phyloP scores from a whole-genome alignment of 2,797 vertebrate species.

The Darevskia nairensis region DNA sequence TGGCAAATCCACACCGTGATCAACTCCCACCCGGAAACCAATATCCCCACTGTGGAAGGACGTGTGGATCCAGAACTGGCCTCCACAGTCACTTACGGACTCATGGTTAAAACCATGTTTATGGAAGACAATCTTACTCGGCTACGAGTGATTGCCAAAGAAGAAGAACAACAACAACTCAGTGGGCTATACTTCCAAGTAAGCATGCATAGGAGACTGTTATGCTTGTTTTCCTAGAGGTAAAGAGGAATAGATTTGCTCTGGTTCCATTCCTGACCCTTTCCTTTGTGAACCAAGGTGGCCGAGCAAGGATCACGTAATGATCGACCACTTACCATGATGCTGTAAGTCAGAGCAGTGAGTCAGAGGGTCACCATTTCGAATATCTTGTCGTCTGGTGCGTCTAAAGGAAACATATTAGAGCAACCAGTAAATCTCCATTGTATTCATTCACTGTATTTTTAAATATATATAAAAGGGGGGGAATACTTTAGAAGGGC shows the following conservation, averaged over 20 bases:
- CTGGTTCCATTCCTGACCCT: neutral
- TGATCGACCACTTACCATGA: constrained; percentile 81
- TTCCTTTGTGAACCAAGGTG: neutral
- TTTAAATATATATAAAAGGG: neutral
- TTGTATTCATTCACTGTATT: neutral
- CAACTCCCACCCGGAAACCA: no score
- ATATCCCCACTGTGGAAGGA: no score
- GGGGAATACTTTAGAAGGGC: neutral
- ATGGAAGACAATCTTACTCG: no score
- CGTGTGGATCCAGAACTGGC: no score
- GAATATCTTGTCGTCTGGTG: constrained; percentile 96
- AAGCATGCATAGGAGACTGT: neutral
- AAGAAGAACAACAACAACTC: no score
- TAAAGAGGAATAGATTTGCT: neutral
- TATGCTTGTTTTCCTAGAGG: neutral
- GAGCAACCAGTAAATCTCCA: constrained; percentile 42
- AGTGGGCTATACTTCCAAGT: no score
- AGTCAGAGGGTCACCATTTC: constrained; percentile 96
- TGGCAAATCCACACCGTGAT: no score
- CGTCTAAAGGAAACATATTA: constrained; percentile 82
- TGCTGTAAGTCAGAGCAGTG: constrained; percentile 97
- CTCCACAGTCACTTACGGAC: no score
- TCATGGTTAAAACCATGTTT: no score
- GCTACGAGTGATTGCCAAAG: no score
- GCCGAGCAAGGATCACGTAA: neutral